Percentiles rank a stretch among this genome's conserved stretches.
Evolutionary conservation across 1,140 invertebrate genomes (phyloP).

Genomic region (Lordiphosa stackelbergi): DNA sequence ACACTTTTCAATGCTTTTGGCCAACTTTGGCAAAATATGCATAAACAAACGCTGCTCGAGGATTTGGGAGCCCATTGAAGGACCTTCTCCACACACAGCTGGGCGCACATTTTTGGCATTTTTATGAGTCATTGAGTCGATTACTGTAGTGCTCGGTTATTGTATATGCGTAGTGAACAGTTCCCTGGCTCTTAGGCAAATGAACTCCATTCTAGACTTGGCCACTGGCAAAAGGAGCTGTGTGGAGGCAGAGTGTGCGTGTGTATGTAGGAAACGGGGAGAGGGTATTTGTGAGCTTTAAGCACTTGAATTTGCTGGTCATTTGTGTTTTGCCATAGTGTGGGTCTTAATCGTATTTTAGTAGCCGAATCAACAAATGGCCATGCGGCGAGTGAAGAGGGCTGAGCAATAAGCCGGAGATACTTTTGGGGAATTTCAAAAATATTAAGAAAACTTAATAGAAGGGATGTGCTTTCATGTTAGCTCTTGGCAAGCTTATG

Average conservation of each 20-base stretch:
- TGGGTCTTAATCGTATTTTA: conserved; percentile 34
- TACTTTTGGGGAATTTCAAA: background rate
- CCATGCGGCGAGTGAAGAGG: conserved; percentile 13
- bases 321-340: conserved; percentile 24
- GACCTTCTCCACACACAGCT: conserved; percentile 31
- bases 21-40: conserved; percentile 35
- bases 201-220: conserved; percentile 30
- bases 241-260: conserved; percentile 5
- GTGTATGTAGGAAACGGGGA: background rate
- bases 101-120: conserved; percentile 71
- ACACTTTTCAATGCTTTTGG: conserved; percentile 53
- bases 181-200: conserved; percentile 49
- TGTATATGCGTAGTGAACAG: conserved; percentile 34
- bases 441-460: background rate
- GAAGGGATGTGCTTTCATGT: background rate
- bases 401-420: background rate
- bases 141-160: conserved; percentile 55
- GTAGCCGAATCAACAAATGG: conserved; percentile 50
- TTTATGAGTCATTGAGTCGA: conserved; percentile 73
- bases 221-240: conserved; percentile 2
- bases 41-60: conserved; percentile 47
- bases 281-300: conserved; percentile 13
- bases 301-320: conserved; percentile 21
- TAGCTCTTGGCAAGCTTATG: no score
- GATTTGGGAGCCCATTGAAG: conserved; percentile 9